Conservation (phyloP, 2,888 invertebrate species). For the Augiades crinisus region DNA sequence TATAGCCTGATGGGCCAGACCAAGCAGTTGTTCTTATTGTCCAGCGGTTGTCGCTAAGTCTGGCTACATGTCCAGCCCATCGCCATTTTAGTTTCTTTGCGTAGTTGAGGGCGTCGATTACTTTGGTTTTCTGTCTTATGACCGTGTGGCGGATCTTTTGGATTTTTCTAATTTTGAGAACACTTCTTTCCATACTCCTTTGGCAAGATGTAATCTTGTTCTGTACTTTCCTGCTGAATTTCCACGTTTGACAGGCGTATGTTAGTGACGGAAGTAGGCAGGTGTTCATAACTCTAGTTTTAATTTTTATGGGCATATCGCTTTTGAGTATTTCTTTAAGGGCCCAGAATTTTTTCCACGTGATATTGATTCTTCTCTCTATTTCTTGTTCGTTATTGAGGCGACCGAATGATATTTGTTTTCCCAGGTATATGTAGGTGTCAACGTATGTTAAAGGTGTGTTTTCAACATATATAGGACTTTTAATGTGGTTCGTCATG, state of each 20-base stretch:
- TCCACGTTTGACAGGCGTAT: constrained; percentile 7
- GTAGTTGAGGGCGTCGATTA: constrained; percentile 13
- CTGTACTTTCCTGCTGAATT: not conserved
- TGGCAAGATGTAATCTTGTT: not conserved
- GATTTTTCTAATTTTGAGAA: not conserved
- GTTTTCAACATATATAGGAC: not conserved
- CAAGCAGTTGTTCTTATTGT: constrained; percentile 12
- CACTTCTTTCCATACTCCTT: not conserved
- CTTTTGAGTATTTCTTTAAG: constrained; percentile 21
- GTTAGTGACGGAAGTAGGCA: constrained; percentile 14
- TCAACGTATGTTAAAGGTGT: not conserved
- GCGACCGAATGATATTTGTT: constrained; percentile 27
- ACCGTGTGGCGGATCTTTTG: not conserved
- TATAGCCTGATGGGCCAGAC: constrained; percentile 21
- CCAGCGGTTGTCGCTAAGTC: constrained; percentile 23
- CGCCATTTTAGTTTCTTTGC: constrained; percentile 19
- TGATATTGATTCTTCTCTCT: constrained; percentile 25
- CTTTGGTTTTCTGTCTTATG: constrained; percentile 11
- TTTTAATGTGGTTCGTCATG: not conserved
- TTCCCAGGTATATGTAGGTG: constrained; percentile 27
- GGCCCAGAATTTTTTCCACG: constrained; percentile 27
- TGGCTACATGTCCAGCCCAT: constrained; percentile 27
- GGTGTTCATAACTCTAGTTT: constrained; percentile 10
- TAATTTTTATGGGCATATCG: constrained; percentile 22
- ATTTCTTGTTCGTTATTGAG: constrained; percentile 24